Percentiles rank a stretch among this genome's conserved stretches.
Conservation (phyloP, 2,888 invertebrate genomes). For the Philonicus albiceps region DNA sequence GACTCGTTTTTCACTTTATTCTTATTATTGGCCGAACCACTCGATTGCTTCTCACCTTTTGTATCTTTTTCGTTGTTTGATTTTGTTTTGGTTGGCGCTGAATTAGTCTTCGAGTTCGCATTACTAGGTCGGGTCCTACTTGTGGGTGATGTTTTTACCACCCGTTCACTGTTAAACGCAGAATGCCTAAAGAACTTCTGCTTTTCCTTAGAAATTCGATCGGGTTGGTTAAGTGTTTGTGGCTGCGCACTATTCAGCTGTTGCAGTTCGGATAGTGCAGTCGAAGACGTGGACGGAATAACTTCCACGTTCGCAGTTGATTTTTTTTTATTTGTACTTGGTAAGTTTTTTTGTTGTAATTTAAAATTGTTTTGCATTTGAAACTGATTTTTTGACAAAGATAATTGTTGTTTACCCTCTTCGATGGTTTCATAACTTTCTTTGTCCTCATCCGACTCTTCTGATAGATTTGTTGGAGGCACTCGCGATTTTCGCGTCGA, state of each 20-base stretch:
- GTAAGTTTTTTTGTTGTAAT: slow-evolving; percentile 18
- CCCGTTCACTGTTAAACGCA: slow-evolving; percentile 73
- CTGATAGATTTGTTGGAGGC: slow-evolving; percentile 48
- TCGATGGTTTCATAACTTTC: slow-evolving; percentile 17
- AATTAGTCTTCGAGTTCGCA: not conserved
- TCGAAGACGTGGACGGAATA: slow-evolving; percentile 39
- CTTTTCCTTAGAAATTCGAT: slow-evolving; percentile 85
- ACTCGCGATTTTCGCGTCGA: slow-evolving; percentile 45
- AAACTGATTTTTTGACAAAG: slow-evolving; percentile 43
- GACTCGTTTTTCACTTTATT: slow-evolving; percentile 3
- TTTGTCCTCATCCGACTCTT: slow-evolving; percentile 47
- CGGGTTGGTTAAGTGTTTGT: slow-evolving; percentile 67
- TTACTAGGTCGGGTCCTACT: slow-evolving; percentile 22
- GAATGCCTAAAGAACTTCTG: slow-evolving; percentile 86
- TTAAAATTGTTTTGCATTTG: slow-evolving; percentile 16
- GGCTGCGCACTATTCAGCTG: not conserved
- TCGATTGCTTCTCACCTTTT: not conserved
- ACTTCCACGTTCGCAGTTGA: slow-evolving; percentile 17
- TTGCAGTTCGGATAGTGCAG: not conserved
- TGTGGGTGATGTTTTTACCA: slow-evolving; percentile 50
- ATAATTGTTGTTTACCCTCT: slow-evolving; percentile 43
- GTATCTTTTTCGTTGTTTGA: not conserved
- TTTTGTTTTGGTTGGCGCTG: slow-evolving; percentile 14
- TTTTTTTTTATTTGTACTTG: slow-evolving; percentile 44
- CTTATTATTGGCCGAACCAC: not conserved